A percentile compares a stretch with the other conserved stretches of the same genome.
These are phyloP conservation scores for Dipodomys stephensi DNA, from an alignment of 2,113 vertebrate genomes.

Conservation along the genomic window DNA sequence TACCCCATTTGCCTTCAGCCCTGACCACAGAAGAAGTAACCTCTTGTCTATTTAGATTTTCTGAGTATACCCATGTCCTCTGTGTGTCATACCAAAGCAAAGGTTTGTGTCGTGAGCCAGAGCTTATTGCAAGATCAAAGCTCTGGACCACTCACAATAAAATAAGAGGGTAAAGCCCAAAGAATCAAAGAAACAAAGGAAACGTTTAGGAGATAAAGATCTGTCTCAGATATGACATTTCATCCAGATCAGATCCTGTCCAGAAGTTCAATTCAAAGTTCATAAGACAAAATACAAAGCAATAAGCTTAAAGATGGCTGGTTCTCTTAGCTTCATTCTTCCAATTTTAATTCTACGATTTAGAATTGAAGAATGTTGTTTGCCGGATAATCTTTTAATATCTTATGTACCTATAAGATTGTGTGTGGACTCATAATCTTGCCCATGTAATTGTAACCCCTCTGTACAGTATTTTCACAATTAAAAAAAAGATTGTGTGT, in stretches of 20 bases:
- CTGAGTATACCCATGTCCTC: conserved; percentile 81
- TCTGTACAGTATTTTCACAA: no score
- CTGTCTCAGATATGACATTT: conserved; percentile 98
- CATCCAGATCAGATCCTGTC: conserved; percentile 94
- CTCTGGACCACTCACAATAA: conserved; percentile 89
- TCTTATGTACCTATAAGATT: background rate
- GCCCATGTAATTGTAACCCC: no score
- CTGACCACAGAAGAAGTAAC: conserved; percentile 84
- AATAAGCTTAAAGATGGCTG: conserved; percentile 77
- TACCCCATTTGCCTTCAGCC: conserved; percentile 84
- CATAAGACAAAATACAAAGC: conserved; percentile 88
- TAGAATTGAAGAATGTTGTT: conserved; percentile 12
- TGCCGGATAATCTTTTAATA: conserved; percentile 56
- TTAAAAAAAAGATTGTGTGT: background rate
- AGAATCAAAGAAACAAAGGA: conserved; percentile 97
- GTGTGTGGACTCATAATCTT: background rate
- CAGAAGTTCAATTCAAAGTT: conserved; percentile 94
- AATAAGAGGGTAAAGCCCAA: conserved; percentile 92
- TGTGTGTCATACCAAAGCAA: conserved; percentile 82
- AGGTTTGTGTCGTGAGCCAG: conserved; percentile 86
- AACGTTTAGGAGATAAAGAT: conserved; percentile 99
- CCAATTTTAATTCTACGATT: conserved; percentile 63
- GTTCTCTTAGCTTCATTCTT: conserved; percentile 14
- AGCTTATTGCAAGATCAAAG: conserved; percentile 95
- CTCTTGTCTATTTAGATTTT: conserved; percentile 84